These are phyloP conservation scores for Tenthredo amoena DNA, from an alignment of 2,888 invertebrate species.

Conservation along the genomic window DNA sequence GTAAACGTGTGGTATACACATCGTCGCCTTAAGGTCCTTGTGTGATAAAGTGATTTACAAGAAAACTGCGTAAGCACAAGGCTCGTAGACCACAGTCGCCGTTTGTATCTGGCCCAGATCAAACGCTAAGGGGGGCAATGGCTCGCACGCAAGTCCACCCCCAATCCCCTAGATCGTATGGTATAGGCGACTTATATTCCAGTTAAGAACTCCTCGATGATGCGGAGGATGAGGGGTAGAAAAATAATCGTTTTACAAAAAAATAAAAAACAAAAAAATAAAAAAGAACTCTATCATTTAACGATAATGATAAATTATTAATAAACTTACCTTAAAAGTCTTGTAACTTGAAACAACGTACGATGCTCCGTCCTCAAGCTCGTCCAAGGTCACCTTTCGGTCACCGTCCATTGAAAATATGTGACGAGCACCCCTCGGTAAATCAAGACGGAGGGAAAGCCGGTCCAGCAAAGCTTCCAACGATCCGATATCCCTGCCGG, in stretches of 20 bases:
- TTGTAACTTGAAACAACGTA: slow-evolving; percentile 96
- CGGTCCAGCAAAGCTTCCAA: slow-evolving; percentile 92
- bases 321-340: slow-evolving; percentile 89
- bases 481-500: slow-evolving; percentile 92
- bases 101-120: slow-evolving; percentile 76
- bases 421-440: slow-evolving; percentile 93
- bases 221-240: not conserved
- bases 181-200: not conserved
- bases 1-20: not conserved
- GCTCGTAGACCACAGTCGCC: slow-evolving; percentile 23
- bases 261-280: not conserved
- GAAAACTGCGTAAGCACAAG: slow-evolving; percentile 45
- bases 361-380: slow-evolving; percentile 93
- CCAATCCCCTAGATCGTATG: not conserved
- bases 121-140: slow-evolving; percentile 66
- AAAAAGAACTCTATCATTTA: not conserved
- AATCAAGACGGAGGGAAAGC: slow-evolving; percentile 91
- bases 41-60: slow-evolving; percentile 47
- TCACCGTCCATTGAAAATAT: slow-evolving; percentile 96
- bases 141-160: slow-evolving; percentile 68
- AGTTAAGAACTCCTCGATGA: not conserved
- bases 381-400: slow-evolving; percentile 90
- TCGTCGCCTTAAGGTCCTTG: not conserved
- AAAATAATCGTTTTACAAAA: not conserved
- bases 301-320: not conserved